Evolutionary conservation across 2,888 invertebrate genomes (phyloP).

Genomic region (Sarcophaga rosellei): DNA sequence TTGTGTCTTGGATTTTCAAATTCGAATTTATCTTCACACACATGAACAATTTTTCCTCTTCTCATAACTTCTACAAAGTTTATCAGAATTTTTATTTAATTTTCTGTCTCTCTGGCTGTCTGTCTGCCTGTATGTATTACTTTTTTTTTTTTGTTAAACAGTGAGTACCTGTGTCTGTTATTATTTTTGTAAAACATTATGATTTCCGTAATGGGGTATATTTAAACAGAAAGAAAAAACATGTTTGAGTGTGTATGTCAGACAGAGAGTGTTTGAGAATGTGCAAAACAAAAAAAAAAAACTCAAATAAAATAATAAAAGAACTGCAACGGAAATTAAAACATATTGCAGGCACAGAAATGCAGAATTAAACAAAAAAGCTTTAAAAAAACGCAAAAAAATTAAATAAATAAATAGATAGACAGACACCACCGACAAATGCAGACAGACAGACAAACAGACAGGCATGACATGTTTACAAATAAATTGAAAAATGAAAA

Average conservation of each 20-base stretch:
- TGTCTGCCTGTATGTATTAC: not conserved
- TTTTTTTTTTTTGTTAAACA: slow-evolving; percentile 1
- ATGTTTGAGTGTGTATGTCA: too few species aligned
- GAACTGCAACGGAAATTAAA: not conserved
- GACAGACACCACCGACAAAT: too few species aligned
- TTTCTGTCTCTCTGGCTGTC: not conserved
- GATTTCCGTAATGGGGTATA: slow-evolving; percentile 61
- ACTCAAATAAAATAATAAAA: not conserved
- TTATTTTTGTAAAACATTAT: slow-evolving; percentile 47
- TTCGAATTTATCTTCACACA: too few species aligned
- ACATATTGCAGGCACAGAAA: not conserved
- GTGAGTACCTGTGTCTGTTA: slow-evolving; percentile 34
- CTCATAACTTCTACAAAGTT: not conserved
- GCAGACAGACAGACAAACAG: too few species aligned
- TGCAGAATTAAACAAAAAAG: not conserved
- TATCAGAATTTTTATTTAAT: not conserved
- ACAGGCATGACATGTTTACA: too few species aligned
- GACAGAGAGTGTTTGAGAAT: too few species aligned
- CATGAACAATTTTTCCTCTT: too few species aligned
- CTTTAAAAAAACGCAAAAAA: slow-evolving; percentile 5
- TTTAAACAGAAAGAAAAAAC: slow-evolving; percentile 11
- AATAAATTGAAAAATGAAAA: too few species aligned
- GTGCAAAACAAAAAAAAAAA: too few species aligned
- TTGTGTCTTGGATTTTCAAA: too few species aligned
- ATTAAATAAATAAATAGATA: too few species aligned